A percentile compares a stretch with the other conserved stretches of the same genome.
Conservation (phyloP, 2,113 vertebrate genomes). For the Ptyas mucosa region DNA sequence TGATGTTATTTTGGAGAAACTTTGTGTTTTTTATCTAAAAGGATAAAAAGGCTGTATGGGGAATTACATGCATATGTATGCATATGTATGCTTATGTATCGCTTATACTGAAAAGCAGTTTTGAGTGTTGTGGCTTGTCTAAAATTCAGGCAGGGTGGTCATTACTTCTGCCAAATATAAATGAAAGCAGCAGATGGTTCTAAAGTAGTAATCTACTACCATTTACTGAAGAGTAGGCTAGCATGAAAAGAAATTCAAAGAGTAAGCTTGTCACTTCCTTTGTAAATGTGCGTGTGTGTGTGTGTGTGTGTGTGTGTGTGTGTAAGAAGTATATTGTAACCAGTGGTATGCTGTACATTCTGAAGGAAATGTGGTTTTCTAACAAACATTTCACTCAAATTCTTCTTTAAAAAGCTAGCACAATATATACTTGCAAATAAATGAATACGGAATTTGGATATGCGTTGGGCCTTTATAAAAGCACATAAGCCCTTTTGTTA, state of each 20-base stretch:
- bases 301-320: neutral
- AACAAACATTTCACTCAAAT: neutral
- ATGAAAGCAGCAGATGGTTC: slow-evolving; percentile 45
- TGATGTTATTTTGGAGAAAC: slow-evolving; percentile 41
- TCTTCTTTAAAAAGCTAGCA: neutral
- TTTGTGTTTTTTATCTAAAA: slow-evolving; percentile 9
- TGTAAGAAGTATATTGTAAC: neutral
- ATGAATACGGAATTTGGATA: neutral
- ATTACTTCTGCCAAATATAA: slow-evolving; percentile 54
- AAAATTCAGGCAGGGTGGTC: slow-evolving; percentile 44
- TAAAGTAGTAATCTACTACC: slow-evolving; percentile 43
- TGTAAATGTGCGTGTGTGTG: neutral
- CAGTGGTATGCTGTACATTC: neutral
- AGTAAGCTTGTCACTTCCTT: slow-evolving; percentile 23
- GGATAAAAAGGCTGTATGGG: slow-evolving; percentile 33
- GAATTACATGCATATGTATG: neutral
- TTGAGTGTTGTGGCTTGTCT: slow-evolving; percentile 16
- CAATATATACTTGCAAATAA: neutral
- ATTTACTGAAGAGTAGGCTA: slow-evolving; percentile 45
- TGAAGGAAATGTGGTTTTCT: neutral
- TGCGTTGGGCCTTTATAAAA: neutral
- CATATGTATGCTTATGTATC: neutral
- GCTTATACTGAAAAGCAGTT: slow-evolving; percentile 34
- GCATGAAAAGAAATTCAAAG: slow-evolving; percentile 35
- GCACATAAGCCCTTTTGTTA: neutral